These are phyloP conservation scores for Vultur gryphus DNA, from an alignment of 2,797 vertebrate species.

Conservation along the genomic window DNA sequence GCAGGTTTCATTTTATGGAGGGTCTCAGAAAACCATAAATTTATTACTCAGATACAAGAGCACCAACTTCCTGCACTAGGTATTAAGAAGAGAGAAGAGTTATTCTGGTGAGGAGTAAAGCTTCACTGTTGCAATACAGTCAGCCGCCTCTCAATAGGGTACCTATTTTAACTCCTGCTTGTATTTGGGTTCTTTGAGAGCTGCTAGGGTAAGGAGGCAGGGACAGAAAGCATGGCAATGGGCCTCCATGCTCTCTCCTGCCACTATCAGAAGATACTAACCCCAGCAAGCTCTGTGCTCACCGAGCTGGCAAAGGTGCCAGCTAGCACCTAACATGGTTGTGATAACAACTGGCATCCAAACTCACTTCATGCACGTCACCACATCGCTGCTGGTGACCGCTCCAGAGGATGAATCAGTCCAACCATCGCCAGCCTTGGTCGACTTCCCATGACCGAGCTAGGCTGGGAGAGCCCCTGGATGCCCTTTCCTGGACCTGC, in stretches of 20 bases:
- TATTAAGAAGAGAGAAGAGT: background rate
- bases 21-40: constrained; percentile 10
- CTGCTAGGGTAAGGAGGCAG: background rate
- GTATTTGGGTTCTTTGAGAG: background rate
- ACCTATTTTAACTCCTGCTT: background rate
- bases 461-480: background rate
- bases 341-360: background rate
- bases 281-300: background rate
- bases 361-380: background rate
- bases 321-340: background rate
- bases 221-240: background rate
- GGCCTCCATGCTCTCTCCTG: background rate
- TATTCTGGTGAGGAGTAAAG: background rate
- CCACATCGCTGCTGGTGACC: background rate
- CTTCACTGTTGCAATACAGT: background rate
- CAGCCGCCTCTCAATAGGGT: background rate
- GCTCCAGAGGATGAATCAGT: background rate
- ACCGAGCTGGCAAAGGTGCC: background rate
- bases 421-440: background rate
- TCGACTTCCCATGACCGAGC: fast-evolving
- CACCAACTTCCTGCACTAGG: background rate
- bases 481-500: background rate
- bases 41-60: background rate
- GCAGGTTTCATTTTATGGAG: constrained; percentile 16
- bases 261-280: background rate